phyloP scores from a whole-genome alignment of 2,113 vertebrate genomes.

The Myiopsitta monachus region DNA sequence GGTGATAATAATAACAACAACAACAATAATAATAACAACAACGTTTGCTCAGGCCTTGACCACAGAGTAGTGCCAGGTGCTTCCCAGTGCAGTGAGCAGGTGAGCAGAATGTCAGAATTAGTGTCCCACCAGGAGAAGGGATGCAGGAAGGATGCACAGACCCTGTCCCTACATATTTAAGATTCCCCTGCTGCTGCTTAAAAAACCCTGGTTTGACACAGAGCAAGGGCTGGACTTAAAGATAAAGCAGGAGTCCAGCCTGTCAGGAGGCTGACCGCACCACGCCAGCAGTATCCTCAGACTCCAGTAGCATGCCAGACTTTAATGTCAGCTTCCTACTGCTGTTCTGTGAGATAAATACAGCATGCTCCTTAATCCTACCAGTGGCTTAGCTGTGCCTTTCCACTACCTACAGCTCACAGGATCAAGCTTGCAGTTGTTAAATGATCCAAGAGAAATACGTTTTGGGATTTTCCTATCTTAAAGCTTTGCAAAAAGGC shows the following conservation, averaged over 20 bases:
- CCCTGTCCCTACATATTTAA: neutral
- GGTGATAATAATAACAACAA: neutral
- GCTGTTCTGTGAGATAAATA: conserved; percentile 13
- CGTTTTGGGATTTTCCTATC: neutral
- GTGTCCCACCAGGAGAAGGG: neutral
- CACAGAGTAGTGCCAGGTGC: neutral
- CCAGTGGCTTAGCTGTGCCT: conserved; percentile 11
- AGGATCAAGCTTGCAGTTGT: conserved; percentile 26
- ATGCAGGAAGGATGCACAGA: neutral
- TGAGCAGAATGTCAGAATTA: rapidly evolving
- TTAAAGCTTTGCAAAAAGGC: neutral
- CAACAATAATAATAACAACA: neutral
- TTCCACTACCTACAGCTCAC: neutral
- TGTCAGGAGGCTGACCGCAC: rapidly evolving
- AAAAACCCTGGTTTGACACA: neutral
- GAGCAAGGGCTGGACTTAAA: neutral
- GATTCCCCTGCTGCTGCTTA: neutral
- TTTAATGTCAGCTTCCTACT: neutral
- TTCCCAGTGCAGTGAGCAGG: rapidly evolving
- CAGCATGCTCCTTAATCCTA: conserved; percentile 5
- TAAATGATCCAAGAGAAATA: conserved; percentile 13
- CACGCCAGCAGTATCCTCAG: neutral
- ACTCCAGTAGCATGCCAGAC: neutral
- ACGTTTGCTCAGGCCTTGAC: neutral
- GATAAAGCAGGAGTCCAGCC: neutral